These are phyloP conservation scores for Serrognathus titanus DNA, from an alignment of 2,888 invertebrate species.

Conservation along the genomic window DNA sequence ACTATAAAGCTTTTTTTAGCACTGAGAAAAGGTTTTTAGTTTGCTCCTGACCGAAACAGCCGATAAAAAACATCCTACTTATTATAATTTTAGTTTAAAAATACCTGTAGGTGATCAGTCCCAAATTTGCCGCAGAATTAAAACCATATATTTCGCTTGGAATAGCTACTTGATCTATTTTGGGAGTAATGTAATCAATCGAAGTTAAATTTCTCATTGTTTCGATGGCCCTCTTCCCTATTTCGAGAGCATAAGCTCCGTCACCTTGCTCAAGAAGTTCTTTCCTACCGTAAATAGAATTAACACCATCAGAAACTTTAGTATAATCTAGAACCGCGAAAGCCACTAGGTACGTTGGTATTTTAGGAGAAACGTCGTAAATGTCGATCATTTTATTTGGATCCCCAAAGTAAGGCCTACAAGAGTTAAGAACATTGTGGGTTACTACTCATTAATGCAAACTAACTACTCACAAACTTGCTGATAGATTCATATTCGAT, in stretches of 20 bases:
- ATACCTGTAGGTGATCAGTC: slow-evolving; percentile 69
- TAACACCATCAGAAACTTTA: slow-evolving; percentile 47
- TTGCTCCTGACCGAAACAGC: no score
- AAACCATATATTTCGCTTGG: slow-evolving; percentile 68
- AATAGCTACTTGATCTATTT: slow-evolving; percentile 79
- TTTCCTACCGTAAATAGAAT: slow-evolving; percentile 65
- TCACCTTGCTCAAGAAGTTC: slow-evolving; percentile 61
- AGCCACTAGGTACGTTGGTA: slow-evolving; percentile 82
- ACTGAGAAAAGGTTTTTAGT: no score
- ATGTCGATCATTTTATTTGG: neutral
- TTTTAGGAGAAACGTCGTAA: slow-evolving; percentile 62
- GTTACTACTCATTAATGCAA: no score
- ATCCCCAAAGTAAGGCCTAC: neutral
- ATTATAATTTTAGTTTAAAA: neutral
- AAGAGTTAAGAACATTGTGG: no score
- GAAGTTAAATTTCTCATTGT: slow-evolving; percentile 59
- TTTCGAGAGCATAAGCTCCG: neutral
- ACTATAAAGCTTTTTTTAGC: no score
- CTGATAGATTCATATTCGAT: slow-evolving; percentile 1
- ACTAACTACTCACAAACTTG: neutral
- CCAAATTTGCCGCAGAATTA: slow-evolving; percentile 93
- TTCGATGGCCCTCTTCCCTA: slow-evolving; percentile 9
- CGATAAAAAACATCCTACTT: no score
- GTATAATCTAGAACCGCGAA: slow-evolving; percentile 74
- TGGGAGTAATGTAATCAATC: slow-evolving; percentile 58